Conservation (phyloP, 2,888 invertebrate species). For the Chymomyza amoena region DNA sequence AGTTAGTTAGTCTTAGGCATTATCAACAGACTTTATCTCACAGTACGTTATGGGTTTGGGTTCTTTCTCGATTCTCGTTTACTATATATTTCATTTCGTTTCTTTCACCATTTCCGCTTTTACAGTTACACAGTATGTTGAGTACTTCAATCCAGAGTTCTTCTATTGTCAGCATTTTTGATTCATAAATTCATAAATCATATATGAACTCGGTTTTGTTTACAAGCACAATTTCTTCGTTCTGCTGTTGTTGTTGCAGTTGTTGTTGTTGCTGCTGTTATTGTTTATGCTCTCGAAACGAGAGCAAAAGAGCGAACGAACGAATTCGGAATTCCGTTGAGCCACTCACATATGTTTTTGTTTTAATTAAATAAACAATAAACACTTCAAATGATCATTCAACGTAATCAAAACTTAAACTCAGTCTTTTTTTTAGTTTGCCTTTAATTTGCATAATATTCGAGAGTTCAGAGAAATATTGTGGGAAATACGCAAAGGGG, state of each 20-base stretch:
- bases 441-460: neutral
- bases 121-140: neutral
- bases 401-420: neutral
- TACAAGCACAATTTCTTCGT: slow-evolving; percentile 2
- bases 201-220: slow-evolving; percentile 20
- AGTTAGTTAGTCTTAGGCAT: slow-evolving; percentile 53
- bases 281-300: neutral
- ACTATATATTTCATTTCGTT: neutral
- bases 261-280: neutral
- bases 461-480: neutral
- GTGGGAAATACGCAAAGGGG: neutral
- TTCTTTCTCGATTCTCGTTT: slow-evolving; percentile 12
- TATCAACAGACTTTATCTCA: slow-evolving; percentile 43
- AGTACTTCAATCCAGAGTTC: slow-evolving; percentile 18
- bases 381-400: slow-evolving; percentile 5
- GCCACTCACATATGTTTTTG: slow-evolving; percentile 7
- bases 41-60: slow-evolving; percentile 4
- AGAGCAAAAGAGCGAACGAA: neutral
- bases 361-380: slow-evolving; percentile 36
- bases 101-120: slow-evolving; percentile 11
- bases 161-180: slow-evolving; percentile 25
- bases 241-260: neutral
- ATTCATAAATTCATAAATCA: slow-evolving; percentile 43
- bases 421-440: neutral
- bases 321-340: neutral